phyloP scores from a whole-genome alignment of 2,888 invertebrate genomes.

The Troilus luridus region DNA sequence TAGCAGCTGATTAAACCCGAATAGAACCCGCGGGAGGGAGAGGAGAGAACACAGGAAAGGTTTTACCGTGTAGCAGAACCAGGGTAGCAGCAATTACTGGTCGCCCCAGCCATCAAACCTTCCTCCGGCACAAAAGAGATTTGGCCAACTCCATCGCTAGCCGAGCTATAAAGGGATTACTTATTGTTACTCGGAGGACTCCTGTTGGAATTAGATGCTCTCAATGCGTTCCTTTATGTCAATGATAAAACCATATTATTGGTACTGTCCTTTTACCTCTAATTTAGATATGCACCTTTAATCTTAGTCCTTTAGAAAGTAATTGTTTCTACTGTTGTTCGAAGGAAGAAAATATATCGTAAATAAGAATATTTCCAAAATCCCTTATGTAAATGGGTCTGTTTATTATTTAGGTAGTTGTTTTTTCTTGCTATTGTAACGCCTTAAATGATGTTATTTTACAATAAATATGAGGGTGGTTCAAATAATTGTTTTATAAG shows the following conservation, averaged over 20 bases:
- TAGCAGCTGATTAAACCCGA: constrained; percentile 48
- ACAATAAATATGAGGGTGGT: too few species aligned
- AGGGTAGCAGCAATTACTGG: constrained; percentile 9
- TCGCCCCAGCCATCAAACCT: constrained; percentile 11
- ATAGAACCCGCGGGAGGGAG: neutral
- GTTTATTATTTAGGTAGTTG: too few species aligned
- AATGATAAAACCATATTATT: neutral
- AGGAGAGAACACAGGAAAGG: constrained; percentile 37
- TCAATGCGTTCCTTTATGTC: neutral
- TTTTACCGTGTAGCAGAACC: constrained; percentile 25
- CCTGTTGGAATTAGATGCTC: neutral
- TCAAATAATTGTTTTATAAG: too few species aligned
- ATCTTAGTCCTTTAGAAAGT: neutral
- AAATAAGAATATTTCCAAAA: too few species aligned
- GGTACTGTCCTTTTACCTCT: neutral
- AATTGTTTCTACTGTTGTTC: neutral
- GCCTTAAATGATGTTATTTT: too few species aligned
- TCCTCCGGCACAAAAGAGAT: constrained; percentile 36
- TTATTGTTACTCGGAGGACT: constrained; percentile 12
- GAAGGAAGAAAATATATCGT: neutral
- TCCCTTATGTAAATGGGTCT: too few species aligned
- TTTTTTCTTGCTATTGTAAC: too few species aligned
- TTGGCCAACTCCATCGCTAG: neutral
- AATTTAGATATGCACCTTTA: neutral
- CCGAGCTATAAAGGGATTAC: constrained; percentile 16